Evolutionary conservation across 2,888 invertebrate genomes (phyloP), one percentile per base, ranked within the genome.

Genomic region (Trichogramma evanescens): DNA sequence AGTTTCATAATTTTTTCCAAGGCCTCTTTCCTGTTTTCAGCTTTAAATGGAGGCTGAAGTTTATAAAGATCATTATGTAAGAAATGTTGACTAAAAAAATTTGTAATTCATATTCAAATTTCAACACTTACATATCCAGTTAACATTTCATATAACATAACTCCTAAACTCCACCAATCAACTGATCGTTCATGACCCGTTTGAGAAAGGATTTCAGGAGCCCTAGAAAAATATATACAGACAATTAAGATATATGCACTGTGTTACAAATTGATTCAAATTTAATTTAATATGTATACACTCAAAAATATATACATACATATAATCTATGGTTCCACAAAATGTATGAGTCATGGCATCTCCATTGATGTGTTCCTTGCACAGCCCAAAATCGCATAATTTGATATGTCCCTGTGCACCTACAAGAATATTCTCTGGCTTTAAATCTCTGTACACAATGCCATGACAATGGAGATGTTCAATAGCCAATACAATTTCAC

Each of bases 141-240:
- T 63, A 98, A 82, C 99, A 99, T 99, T 75, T 99, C 98, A 78
- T 92, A 99, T 90, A 95, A 93, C 65, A 99, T 83, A 65, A 97
- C 97, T 68, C 99, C 99, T 64, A 99, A 83, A 72, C 95, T 95
- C 99, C 99, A 99, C 99, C 99, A 99, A 80, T 99, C 99, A 1
- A 98, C 97, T 46, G 96, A 95, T 83, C 95, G 96, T 26, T 95
- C 96, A 81, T 99, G 98, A 44, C 98, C 98, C 78, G 89, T 91
- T 75, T 97, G 84, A 65, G 92, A 93, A 72, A 99, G 82, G 74
- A 99, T 97, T 84, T 99, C 99, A 52, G 99, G 99, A 60, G 99
- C 98, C 97, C 96, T 97, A 48, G 40, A 63, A 50, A 59, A 44
- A 52, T 39, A 43, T 52, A 26, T 26, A 26, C 3, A 26, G 26